These are phyloP conservation scores for Etheostoma cragini DNA, from an alignment of 2,113 vertebrate genomes.

Conservation along the genomic window DNA sequence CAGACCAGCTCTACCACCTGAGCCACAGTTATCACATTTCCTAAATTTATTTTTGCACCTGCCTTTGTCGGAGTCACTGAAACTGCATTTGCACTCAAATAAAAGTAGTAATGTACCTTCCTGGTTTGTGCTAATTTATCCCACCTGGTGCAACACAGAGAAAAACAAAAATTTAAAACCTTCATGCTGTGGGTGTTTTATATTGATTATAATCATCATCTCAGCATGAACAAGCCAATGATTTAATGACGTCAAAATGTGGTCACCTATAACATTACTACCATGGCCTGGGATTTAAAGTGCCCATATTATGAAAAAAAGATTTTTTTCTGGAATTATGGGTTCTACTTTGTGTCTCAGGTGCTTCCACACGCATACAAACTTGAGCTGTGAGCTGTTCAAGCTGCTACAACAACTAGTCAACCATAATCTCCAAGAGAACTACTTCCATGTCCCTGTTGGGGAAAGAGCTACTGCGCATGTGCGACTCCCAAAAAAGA, in stretches of 20 bases:
- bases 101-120: not conserved
- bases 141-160: not conserved
- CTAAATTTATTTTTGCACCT: conserved; percentile 14
- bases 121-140: not conserved
- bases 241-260: not conserved
- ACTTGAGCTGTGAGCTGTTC: no score
- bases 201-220: not conserved
- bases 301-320: no score
- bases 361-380: no score
- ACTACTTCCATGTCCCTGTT: no score
- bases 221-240: not conserved
- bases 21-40: conserved; percentile 10
- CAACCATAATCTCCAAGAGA: no score
- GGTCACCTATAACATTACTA: not conserved
- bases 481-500: no score
- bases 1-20: conserved; percentile 1
- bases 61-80: not conserved
- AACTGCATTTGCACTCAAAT: not conserved
- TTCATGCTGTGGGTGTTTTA: not conserved
- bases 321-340: no score
- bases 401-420: no score
- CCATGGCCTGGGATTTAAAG: not conserved
- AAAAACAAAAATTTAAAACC: not conserved
- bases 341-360: no score
- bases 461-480: no score